phyloP scores from a whole-genome alignment of 2,797 vertebrate species.

The Enteromius treurensis region DNA sequence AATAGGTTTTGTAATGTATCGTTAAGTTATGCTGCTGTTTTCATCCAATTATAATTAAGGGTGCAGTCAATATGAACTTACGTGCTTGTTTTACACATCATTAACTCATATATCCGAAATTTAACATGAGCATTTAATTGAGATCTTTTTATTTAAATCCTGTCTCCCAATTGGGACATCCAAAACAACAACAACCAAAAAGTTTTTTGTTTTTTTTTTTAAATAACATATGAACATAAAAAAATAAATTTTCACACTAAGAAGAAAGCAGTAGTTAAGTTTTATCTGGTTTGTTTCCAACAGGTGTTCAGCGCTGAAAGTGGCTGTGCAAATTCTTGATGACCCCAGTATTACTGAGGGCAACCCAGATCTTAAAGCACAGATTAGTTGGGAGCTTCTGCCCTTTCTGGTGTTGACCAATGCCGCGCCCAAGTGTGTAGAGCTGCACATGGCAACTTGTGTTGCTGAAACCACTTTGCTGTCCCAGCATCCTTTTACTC shows the following conservation, averaged over 20 bases:
- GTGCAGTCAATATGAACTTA: neutral
- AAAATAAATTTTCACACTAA: neutral
- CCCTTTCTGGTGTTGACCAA: slow-evolving; percentile 82
- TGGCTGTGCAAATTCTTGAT: slow-evolving; percentile 76
- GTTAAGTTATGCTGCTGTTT: neutral
- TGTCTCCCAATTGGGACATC: neutral
- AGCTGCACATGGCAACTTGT: slow-evolving; percentile 73
- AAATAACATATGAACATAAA: neutral
- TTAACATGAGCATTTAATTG: too few species aligned
- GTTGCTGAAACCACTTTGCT: slow-evolving; percentile 79
- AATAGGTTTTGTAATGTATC: neutral
- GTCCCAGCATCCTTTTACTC: slow-evolving; percentile 82
- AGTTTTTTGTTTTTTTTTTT: too few species aligned
- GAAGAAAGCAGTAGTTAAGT: neutral
- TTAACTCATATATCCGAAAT: neutral
- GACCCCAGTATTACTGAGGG: slow-evolving; percentile 72
- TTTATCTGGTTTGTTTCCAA: slow-evolving; percentile 22
- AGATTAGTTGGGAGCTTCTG: slow-evolving; percentile 78
- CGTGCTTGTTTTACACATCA: neutral
- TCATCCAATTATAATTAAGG: neutral
- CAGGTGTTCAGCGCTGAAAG: slow-evolving; percentile 82
- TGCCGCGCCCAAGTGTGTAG: slow-evolving; percentile 68
- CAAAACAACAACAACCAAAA: neutral
- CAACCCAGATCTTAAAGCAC: slow-evolving; percentile 69
- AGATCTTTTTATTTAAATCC: neutral